Base-by-base conservation (phyloP, 1,140 invertebrate species). In the Atopsyche davidsoni region DNA sequence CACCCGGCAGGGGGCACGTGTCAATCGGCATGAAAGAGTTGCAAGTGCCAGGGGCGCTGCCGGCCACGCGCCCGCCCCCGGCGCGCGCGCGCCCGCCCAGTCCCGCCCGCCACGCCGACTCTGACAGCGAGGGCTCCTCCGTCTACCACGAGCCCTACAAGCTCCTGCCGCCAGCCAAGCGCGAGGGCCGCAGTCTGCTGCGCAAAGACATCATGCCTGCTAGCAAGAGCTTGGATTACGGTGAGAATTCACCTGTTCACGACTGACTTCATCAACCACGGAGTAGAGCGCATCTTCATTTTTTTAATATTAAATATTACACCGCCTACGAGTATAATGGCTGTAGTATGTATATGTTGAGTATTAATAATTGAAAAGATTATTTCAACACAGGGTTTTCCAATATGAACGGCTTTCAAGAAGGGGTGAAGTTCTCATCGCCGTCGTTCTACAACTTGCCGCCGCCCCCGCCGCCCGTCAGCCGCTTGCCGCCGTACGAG, bases 1-100 rank as follows among this genome's bases (percentile, higher is more conserved):
- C 38, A 4, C 42, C 52, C 1, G 39, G 58, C 70, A 3, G 70
- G 67, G 42, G 63, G 67, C 52, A 64, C 60, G 73, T 80, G 19
- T 79, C 81, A 21, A 82, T 84, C 44, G 81, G 81, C 60, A 80
- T 84, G 72, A 82, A 83, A 55, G 79, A 81, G 53, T 68, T 81
- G 3, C 78, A 80, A 61, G 68, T 79, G 61, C 69, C 63, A 38
- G 65, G 70, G 59, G 66, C 67, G 0, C 54, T 59, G 6, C 59
- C 31, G 7, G 18, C 19, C 14, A 14, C 32, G 17, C 18, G 2
- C 24, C 42, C 3, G 10, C 11, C 45, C 7, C 13, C 14, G n/a
- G n/a, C n/a, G n/a, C n/a, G n/a, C n/a, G n/a, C 14, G 35, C 32
- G 45, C 39, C 24, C 24, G 44, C 19, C 16, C 28, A 24, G 17